phyloP scores from a whole-genome alignment of 2,888 invertebrate genomes.

The Catocala nupta region DNA sequence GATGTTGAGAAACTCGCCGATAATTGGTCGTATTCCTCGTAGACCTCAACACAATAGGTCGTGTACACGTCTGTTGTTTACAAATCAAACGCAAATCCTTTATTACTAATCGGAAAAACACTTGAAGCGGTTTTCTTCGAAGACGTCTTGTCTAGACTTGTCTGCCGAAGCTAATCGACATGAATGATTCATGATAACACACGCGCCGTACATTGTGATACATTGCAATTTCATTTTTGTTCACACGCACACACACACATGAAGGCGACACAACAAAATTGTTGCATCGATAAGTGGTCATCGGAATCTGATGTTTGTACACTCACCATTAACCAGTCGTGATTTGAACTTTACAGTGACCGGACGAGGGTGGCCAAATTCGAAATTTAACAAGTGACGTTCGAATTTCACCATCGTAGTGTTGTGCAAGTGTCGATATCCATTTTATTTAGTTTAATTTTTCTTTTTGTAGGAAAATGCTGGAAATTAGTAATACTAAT shows the following conservation, averaged over 20 bases:
- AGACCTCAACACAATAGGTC: no score
- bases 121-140: background rate
- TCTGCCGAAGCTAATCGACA: background rate
- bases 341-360: constrained; percentile 86
- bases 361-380: constrained; percentile 85
- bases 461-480: constrained; percentile 87
- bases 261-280: constrained; percentile 70
- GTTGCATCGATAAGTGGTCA: constrained; percentile 74
- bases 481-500: constrained; percentile 87
- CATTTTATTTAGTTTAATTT: constrained; percentile 75
- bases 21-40: no score
- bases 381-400: constrained; percentile 73
- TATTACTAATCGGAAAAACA: constrained; percentile 4
- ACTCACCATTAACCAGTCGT: constrained; percentile 85
- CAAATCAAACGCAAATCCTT: background rate
- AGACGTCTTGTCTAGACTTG: background rate
- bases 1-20: no score
- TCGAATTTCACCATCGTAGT: constrained; percentile 67
- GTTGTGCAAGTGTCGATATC: constrained; percentile 77
- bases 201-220: constrained; percentile 49
- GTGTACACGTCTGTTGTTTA: background rate
- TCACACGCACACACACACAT: constrained; percentile 53
- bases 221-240: constrained; percentile 61
- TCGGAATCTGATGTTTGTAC: constrained; percentile 64
- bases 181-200: background rate